Percentiles rank a stretch among this genome's conserved stretches.
These are phyloP conservation scores for Apteryx owenii DNA, from an alignment of 2,113 vertebrate genomes.

Conservation along the genomic window DNA sequence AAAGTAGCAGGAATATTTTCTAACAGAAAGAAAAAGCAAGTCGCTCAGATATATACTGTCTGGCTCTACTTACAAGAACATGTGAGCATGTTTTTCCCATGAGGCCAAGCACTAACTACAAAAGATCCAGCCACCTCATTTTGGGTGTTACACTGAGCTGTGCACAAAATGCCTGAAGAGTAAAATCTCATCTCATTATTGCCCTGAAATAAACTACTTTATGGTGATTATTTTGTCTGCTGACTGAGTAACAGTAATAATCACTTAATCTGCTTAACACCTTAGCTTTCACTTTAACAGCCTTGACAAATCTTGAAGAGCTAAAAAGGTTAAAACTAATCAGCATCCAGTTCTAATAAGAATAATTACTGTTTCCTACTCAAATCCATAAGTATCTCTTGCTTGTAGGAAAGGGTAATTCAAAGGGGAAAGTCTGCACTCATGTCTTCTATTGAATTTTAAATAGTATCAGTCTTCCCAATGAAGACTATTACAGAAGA, in stretches of 20 bases:
- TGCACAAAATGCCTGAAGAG: conserved; percentile 7
- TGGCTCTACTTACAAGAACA: conserved; percentile 37
- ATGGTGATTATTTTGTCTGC: conserved; percentile 82
- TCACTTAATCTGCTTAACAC: conserved; percentile 80
- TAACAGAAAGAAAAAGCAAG: background rate
- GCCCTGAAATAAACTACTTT: conserved; percentile 77
- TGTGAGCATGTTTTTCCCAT: background rate
- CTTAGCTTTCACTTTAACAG: conserved; percentile 71
- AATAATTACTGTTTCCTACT: conserved; percentile 67
- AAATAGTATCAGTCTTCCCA: background rate
- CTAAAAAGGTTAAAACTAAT: conserved; percentile 73
- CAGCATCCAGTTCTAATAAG: conserved; percentile 47
- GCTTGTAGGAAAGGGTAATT: conserved; percentile 1
- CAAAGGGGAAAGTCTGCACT: background rate
- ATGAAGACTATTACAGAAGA: background rate
- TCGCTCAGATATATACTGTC: background rate
- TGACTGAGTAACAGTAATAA: conserved; percentile 78
- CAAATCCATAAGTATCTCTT: conserved; percentile 12
- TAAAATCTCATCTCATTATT: conserved; percentile 59
- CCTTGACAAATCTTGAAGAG: conserved; percentile 60
- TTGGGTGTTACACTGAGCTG: background rate
- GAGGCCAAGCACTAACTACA: background rate
- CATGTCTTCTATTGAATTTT: background rate
- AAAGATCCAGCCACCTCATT: background rate
- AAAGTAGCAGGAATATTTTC: background rate